phyloP scores from a whole-genome alignment of 1,140 invertebrate genomes.

The Augochlora pura region DNA sequence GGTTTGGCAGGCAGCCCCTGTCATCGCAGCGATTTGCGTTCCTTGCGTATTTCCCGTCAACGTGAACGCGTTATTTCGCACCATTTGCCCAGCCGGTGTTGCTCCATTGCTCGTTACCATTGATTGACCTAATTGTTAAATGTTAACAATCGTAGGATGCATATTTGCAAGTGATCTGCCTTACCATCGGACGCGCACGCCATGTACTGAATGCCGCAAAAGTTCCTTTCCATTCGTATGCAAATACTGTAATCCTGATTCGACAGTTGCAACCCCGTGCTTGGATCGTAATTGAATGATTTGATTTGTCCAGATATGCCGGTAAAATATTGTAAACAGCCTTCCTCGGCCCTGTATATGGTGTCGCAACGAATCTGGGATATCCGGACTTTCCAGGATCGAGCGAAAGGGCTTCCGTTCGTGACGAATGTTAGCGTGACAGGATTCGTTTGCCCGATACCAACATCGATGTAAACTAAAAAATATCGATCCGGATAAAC shows the following conservation, averaged over 20 bases:
- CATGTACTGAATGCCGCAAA: constrained; percentile 92
- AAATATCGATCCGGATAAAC: constrained; percentile 26
- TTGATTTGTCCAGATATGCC: constrained; percentile 89
- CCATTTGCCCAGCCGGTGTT: constrained; percentile 4
- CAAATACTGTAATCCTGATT: constrained; percentile 95
- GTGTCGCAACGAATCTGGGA: constrained; percentile 89
- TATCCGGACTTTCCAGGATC: constrained; percentile 90
- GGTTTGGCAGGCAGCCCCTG: constrained; percentile 83
- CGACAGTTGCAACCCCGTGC: constrained; percentile 88
- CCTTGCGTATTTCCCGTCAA: constrained; percentile 87
- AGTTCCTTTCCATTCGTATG: constrained; percentile 91
- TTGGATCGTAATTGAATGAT: constrained; percentile 91
- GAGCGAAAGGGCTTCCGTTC: constrained; percentile 86
- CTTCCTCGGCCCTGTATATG: constrained; percentile 89
- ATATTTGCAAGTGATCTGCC: neutral
- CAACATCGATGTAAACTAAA: constrained; percentile 91
- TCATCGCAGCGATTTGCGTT: constrained; percentile 84
- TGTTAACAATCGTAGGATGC: neutral
- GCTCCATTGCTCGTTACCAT: neutral
- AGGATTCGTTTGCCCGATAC: constrained; percentile 86
- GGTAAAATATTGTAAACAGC: constrained; percentile 91
- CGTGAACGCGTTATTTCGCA: constrained; percentile 83
- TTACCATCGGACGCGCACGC: constrained; percentile 84
- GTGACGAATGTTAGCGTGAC: constrained; percentile 90
- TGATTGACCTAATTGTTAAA: constrained; percentile 13